Evolutionary conservation across 1,140 invertebrate genomes (phyloP), one percentile per base, ranked within the genome.

Genomic region (Cardiocondyla obscurior): DNA sequence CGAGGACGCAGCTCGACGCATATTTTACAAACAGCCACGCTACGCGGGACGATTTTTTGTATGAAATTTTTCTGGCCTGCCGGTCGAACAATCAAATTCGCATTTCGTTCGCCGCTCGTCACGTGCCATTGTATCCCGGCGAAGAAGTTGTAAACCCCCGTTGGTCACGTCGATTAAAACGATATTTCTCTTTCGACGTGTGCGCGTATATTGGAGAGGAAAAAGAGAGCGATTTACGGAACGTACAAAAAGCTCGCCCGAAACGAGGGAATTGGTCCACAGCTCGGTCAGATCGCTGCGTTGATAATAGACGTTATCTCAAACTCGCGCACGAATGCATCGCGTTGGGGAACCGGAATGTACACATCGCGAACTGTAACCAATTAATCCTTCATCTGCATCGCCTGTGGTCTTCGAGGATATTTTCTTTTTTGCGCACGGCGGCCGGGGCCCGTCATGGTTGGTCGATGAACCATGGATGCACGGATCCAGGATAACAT

Each of bases 381-480:
- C 69, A 74, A 81, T 81, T 81, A 81, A 81, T 72, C 42, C 55
- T 73, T 60, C 42, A 73, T 81, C 69, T 81, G 69, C 79, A 81
- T 81, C n/a, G 55, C 30, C 79, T 69, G 42, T 74, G 28, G 30
- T 73, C 42, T 74, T 57, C 28, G 51, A 30, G 19, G 42, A 74
- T 74, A 58, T 70, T 72, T 81, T 39, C 53, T n/a, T 74, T 81
- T 81, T 81, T 81, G 39, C 39, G 55, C 49, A 28, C 77, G 36
- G 39, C 77, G 42, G 67, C 67, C n/a, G n/a, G n/a, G 53, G 77
- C 36, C 28, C 79, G 79, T 81, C 69, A 81, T 73, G 79, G 67
- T 58, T 74, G 79, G 79, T 36, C 79, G 51, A 81, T 60, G 79
- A 81, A 81, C 79, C 79, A 36, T 73, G 79, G 10, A 67, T n/a